Conservation (phyloP, 2,797 vertebrate species). For the Zenarchopterus dispar region DNA sequence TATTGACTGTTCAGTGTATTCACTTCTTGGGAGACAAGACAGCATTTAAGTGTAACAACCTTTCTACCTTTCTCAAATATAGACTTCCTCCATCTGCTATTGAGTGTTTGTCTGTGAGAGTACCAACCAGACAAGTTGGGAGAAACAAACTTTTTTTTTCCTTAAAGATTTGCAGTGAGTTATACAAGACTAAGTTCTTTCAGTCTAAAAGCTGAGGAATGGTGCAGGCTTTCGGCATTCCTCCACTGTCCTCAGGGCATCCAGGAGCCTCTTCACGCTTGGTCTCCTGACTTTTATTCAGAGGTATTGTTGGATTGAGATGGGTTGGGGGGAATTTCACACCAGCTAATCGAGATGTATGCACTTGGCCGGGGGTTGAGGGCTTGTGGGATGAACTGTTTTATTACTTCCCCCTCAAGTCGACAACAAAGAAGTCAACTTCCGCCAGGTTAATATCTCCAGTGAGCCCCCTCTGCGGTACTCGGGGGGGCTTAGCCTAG, state of each 20-base stretch:
- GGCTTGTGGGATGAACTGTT: constrained; percentile 69
- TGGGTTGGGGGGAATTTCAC: constrained; percentile 65
- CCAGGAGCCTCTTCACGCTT: constrained; percentile 34
- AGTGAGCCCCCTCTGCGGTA: constrained; percentile 21
- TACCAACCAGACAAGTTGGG: constrained; percentile 46
- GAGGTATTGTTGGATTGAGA: constrained; percentile 70
- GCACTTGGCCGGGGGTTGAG: constrained; percentile 59
- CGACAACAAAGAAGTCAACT: constrained; percentile 69
- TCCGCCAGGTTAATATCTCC: constrained; percentile 75
- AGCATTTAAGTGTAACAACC: constrained; percentile 69
- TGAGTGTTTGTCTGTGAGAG: constrained; percentile 55
- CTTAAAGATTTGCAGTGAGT: constrained; percentile 19
- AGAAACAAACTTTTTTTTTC: constrained; percentile 52
- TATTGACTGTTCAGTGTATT: constrained; percentile 76
- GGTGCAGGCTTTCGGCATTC: constrained; percentile 28
- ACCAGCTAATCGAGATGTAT: constrained; percentile 72
- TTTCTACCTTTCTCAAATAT: constrained; percentile 68
- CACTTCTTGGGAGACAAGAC: constrained; percentile 73
- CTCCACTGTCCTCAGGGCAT: constrained; percentile 29
- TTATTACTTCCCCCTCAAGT: constrained; percentile 72
- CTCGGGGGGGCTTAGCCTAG: constrained; percentile 65
- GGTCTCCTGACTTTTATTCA: constrained; percentile 59
- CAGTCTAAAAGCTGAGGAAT: constrained; percentile 39
- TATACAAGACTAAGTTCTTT: constrained; percentile 33
- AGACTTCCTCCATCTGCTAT: constrained; percentile 64